Base-by-base conservation (phyloP, 2,113 vertebrate genomes). In the Phrynosoma blainvillii region DNA sequence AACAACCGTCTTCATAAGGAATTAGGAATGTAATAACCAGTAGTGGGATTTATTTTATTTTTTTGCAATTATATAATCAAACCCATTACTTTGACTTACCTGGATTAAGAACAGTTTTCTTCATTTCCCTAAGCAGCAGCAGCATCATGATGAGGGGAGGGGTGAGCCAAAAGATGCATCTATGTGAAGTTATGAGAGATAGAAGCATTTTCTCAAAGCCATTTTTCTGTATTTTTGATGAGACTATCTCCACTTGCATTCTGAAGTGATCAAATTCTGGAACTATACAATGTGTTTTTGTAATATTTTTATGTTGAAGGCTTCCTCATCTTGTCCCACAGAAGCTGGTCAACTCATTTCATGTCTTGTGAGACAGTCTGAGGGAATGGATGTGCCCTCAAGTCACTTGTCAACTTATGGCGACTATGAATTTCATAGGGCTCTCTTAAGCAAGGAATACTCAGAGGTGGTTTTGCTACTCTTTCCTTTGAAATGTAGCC, bases 21-120 rank as follows among this genome's bases (percentile, higher is more conserved):
- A 36, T 52, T 75, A 75, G 23, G 21, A 84, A 85, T 88, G 85
- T 85, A 88, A 32, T 1, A 87, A 84, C 86, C 13, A 86, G 36
- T 56, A 90, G 83, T 85, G 75, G 85, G 7, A 47, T 36, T 36
- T 36, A 36, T 36, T 36, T 36, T 36, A 36, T 36, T 36, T 36
- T 36, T 23, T 87, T 70, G 88, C 90, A 80, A 18, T n/a, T 42
- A 66, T 66, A 56, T 47, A 82, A 76, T 74, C 54, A 65, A 66
- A 2, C 16, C n/a, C 42, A 65, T 32, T 68, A 25, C 21, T 3
- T 52, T 59, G 78, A 80, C 27, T 62, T 81, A 25, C 18, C 3
- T 18, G 59, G 7, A 12, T 21, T 82, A 66, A 84, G 27, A 21
- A 10, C 14, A n/a, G 11, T 30, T 54, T 54, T 30, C 56, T 85